Conservation (phyloP, 2,888 invertebrate genomes). For the Chalcosyrphus nemorum region DNA sequence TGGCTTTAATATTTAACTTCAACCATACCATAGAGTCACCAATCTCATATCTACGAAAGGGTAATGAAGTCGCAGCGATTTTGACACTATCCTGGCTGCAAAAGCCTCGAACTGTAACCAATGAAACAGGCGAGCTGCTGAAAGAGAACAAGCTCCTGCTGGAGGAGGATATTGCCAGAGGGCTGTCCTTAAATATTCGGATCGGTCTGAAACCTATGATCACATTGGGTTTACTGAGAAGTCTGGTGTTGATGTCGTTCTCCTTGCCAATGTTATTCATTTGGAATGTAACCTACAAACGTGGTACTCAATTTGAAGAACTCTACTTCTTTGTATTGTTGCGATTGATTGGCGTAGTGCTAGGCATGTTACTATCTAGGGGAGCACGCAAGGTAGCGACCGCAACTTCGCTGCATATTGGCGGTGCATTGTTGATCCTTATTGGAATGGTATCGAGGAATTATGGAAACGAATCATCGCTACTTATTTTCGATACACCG, state of each 20-base stretch:
- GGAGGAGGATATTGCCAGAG: slow-evolving; percentile 75
- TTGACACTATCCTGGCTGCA: too few species aligned
- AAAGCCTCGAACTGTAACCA: too few species aligned
- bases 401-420: slow-evolving; percentile 72
- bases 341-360: slow-evolving; percentile 73
- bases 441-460: slow-evolving; percentile 73
- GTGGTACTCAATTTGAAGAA: not conserved
- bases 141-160: slow-evolving; percentile 78
- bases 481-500: too few species aligned
- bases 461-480: too few species aligned
- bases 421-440: slow-evolving; percentile 73
- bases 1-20: too few species aligned
- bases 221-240: slow-evolving; percentile 75
- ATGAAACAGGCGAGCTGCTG: slow-evolving; percentile 76
- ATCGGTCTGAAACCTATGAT: slow-evolving; percentile 74
- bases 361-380: slow-evolving; percentile 74
- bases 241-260: slow-evolving; percentile 75
- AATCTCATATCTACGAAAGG: too few species aligned
- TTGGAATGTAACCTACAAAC: too few species aligned
- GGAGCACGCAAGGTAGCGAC: slow-evolving; percentile 76
- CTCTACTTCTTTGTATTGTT: slow-evolving; percentile 48
- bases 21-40: too few species aligned
- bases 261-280: slow-evolving; percentile 51
- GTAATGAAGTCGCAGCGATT: too few species aligned
- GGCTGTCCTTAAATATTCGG: slow-evolving; percentile 57